These are phyloP conservation scores for Tenthredo amoena DNA, from an alignment of 2,888 invertebrate genomes.

Conservation along the genomic window DNA sequence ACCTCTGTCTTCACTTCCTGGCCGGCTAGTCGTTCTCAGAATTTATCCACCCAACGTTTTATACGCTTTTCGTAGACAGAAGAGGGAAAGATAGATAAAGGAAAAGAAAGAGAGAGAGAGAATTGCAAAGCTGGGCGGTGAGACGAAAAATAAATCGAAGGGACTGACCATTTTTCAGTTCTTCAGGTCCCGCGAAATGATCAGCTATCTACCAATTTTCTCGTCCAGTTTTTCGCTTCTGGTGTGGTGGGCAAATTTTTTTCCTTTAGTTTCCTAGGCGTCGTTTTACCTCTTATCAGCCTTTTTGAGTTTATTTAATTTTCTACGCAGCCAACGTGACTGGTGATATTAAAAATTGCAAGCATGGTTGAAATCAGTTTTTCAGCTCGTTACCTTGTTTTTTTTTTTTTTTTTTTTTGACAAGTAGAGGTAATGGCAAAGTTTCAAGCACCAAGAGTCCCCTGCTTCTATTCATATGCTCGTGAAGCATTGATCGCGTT, in stretches of 20 bases:
- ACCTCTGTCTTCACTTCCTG: constrained; percentile 39
- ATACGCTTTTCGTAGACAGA: not conserved
- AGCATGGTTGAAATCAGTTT: not conserved
- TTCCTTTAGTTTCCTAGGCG: not conserved
- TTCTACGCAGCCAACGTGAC: constrained; percentile 3
- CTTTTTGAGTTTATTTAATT: constrained; percentile 18
- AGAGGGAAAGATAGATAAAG: not conserved
- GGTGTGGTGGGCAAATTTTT: not conserved
- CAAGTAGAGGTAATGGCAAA: constrained; percentile 38
- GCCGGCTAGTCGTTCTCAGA: constrained; percentile 35
- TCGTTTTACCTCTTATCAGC: not conserved
- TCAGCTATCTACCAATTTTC: constrained; percentile 38
- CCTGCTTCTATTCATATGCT: constrained; percentile 24
- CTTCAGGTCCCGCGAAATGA: constrained; percentile 27
- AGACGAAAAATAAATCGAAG: constrained; percentile 21
- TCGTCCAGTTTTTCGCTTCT: not conserved
- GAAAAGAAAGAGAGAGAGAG: not conserved
- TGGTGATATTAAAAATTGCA: constrained; percentile 34
- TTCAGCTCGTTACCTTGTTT: constrained; percentile 2
- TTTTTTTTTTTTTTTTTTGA: not conserved
- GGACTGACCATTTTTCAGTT: not conserved
- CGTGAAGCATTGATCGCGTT: not conserved
- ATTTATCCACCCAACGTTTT: constrained; percentile 22
- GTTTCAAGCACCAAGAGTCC: constrained; percentile 28
- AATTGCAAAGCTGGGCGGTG: not conserved